A percentile compares a stretch with the other conserved stretches of the same genome.
Conservation (phyloP, 2,797 vertebrate species). For the Parauchenoglanis punctatus region DNA sequence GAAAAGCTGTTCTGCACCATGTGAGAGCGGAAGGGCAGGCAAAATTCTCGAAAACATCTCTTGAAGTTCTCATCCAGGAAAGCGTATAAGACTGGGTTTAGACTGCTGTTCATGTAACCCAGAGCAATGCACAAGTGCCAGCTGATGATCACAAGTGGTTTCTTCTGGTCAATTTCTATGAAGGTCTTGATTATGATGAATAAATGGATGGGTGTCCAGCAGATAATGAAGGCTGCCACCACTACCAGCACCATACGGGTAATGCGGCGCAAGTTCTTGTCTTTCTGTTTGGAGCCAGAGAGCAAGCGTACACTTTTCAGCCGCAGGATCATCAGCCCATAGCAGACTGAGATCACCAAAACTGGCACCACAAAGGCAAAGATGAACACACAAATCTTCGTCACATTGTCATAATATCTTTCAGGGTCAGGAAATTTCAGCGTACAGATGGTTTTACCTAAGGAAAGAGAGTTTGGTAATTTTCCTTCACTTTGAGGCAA, state of each 20-base stretch:
- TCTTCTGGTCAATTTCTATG: conserved; percentile 84
- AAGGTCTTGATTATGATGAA: conserved; percentile 93
- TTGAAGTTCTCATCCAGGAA: conserved; percentile 98
- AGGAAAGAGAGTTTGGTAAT: conserved; percentile 19
- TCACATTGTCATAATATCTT: conserved; percentile 90
- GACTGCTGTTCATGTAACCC: conserved; percentile 97
- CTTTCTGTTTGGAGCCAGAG: conserved; percentile 95
- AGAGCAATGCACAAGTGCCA: conserved; percentile 96
- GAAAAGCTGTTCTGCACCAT: conserved; percentile 83
- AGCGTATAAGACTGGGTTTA: conserved; percentile 94
- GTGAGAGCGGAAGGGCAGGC: conserved; percentile 80
- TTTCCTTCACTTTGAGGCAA: background rate
- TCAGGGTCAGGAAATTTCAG: conserved; percentile 88
- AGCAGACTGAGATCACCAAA: conserved; percentile 95
- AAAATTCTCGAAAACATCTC: conserved; percentile 93
- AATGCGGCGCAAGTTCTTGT: conserved; percentile 90
- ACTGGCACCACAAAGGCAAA: conserved; percentile 94
- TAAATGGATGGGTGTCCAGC: conserved; percentile 82
- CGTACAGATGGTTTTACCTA: conserved; percentile 81
- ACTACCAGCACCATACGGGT: conserved; percentile 97
- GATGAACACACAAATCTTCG: conserved; percentile 95
- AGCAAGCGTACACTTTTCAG: conserved; percentile 93
- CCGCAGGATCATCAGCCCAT: conserved; percentile 92
- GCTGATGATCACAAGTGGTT: conserved; percentile 84
- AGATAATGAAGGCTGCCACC: conserved; percentile 94